A percentile compares a stretch with the other conserved stretches of the same genome.
These are phyloP conservation scores for Melanchra persicariae DNA, from an alignment of 2,888 invertebrate genomes.

Conservation along the genomic window DNA sequence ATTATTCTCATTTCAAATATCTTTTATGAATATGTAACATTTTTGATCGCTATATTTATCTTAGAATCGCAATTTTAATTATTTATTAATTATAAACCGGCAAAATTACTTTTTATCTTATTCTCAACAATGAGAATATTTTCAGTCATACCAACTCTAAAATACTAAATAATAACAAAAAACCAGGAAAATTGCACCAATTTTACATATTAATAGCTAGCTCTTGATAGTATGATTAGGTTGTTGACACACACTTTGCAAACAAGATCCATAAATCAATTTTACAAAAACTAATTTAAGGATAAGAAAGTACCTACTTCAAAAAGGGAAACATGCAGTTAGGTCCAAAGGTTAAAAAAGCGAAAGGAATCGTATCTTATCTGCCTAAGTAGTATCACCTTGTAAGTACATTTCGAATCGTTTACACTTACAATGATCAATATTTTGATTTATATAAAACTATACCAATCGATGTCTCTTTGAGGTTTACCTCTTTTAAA, in stretches of 20 bases:
- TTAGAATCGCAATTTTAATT: slow-evolving; percentile 13
- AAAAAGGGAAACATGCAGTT: slow-evolving; percentile 18
- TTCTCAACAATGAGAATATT: slow-evolving; percentile 46
- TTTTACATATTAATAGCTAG: slow-evolving; percentile 37
- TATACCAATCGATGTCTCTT: slow-evolving; percentile 35
- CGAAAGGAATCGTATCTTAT: slow-evolving; percentile 40
- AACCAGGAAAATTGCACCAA: slow-evolving; percentile 58
- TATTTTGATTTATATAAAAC: slow-evolving; percentile 36
- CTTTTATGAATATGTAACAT: slow-evolving; percentile 11
- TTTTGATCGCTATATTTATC: slow-evolving; percentile 40
- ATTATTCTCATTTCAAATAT: slow-evolving; percentile 24
- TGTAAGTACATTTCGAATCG: slow-evolving; percentile 47
- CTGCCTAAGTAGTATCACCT: slow-evolving; percentile 40
- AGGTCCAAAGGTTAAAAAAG: slow-evolving; percentile 29
- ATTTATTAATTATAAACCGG: slow-evolving; percentile 11
- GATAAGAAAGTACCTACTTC: slow-evolving; percentile 6
- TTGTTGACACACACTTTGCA: slow-evolving; percentile 44
- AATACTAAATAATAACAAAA: slow-evolving; percentile 55
- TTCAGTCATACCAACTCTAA: slow-evolving; percentile 55
- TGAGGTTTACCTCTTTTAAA: slow-evolving; percentile 9
- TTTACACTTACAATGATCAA: slow-evolving; percentile 29
- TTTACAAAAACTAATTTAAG: slow-evolving; percentile 9
- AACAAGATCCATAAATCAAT: slow-evolving; percentile 28
- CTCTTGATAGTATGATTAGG: slow-evolving; percentile 41
- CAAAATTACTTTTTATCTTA: slow-evolving; percentile 41